phyloP scores from a whole-genome alignment of 2,113 vertebrate species.

The Neofelis nebulosa region DNA sequence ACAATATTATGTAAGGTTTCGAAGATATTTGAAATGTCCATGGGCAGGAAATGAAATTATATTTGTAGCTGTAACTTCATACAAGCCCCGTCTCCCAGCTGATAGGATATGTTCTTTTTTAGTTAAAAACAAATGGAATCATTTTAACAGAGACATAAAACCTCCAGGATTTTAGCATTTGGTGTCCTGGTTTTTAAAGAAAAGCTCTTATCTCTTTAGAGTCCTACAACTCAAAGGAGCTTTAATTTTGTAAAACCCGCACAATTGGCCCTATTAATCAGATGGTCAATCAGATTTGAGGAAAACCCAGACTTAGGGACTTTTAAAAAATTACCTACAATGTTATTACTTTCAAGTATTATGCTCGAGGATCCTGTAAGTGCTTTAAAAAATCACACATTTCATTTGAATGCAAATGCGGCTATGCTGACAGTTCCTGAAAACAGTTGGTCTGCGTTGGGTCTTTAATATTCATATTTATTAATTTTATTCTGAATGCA shows the following conservation, averaged over 20 bases:
- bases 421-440: constrained; percentile 32
- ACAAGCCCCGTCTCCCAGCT: constrained; percentile 18
- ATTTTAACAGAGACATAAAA: constrained; percentile 51
- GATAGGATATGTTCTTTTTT: constrained; percentile 20
- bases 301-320: constrained; percentile 2
- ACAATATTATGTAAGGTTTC: constrained; percentile 60
- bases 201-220: constrained; percentile 61
- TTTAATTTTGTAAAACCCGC: constrained; percentile 40
- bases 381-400: constrained; percentile 48
- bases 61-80: background rate
- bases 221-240: constrained; percentile 50
- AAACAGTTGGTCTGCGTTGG: constrained; percentile 41
- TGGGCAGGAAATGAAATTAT: constrained; percentile 64
- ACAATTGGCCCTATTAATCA: constrained; percentile 61
- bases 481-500: constrained; percentile 59
- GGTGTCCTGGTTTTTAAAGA: constrained; percentile 51
- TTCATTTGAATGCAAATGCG: constrained; percentile 62
- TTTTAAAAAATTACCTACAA: constrained; percentile 35
- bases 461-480: constrained; percentile 66
- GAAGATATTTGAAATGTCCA: constrained; percentile 48
- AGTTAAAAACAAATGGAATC: constrained; percentile 57
- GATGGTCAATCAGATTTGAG: constrained; percentile 13
- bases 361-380: constrained; percentile 60
- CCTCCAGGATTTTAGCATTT: constrained; percentile 41
- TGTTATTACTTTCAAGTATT: constrained; percentile 71